Percentiles rank a stretch among this genome's conserved stretches.
Evolutionary conservation across 2,888 invertebrate genomes (phyloP).

Genomic region (Nezara viridula): DNA sequence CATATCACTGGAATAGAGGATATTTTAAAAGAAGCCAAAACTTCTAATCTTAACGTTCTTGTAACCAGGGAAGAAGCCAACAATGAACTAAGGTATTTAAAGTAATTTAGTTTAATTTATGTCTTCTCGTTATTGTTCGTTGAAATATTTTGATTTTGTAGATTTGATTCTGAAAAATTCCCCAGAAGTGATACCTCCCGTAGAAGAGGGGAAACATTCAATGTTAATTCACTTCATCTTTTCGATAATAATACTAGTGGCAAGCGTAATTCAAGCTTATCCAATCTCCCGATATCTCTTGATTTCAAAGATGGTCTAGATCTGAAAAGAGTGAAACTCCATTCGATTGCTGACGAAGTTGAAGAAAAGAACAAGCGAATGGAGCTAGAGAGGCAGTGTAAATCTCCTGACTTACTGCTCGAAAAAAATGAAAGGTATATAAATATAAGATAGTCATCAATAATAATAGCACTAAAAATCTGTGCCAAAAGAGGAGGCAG

Average conservation of each 20-base stretch:
- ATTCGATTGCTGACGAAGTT: constrained; percentile 61
- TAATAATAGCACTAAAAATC: not conserved
- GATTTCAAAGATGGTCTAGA: constrained; percentile 66
- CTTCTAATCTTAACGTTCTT: constrained; percentile 74
- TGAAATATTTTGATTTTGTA: constrained; percentile 46
- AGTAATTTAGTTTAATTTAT: constrained; percentile 2
- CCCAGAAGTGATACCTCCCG: constrained; percentile 71
- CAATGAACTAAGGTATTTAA: constrained; percentile 64
- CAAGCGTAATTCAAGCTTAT: constrained; percentile 64
- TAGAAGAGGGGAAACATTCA: constrained; percentile 70
- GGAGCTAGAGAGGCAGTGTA: constrained; percentile 61
- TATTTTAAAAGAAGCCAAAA: constrained; percentile 74
- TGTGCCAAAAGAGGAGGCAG: not conserved
- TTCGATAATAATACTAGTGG: constrained; percentile 69
- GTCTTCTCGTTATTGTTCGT: not conserved
- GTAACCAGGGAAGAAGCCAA: constrained; percentile 68
- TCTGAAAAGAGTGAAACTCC: constrained; percentile 66
- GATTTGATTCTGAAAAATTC: constrained; percentile 74
- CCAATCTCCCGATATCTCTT: constrained; percentile 62
- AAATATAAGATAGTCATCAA: not conserved
- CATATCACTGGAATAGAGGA: constrained; percentile 70
- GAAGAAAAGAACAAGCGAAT: constrained; percentile 63
- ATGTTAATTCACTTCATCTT: constrained; percentile 70
- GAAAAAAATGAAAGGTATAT: constrained; percentile 64
- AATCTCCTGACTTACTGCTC: constrained; percentile 54